Evolutionary conservation across 2,797 vertebrate species (phyloP), one percentile per base, ranked within the genome.

Genomic region (Eospalax fontanierii): DNA sequence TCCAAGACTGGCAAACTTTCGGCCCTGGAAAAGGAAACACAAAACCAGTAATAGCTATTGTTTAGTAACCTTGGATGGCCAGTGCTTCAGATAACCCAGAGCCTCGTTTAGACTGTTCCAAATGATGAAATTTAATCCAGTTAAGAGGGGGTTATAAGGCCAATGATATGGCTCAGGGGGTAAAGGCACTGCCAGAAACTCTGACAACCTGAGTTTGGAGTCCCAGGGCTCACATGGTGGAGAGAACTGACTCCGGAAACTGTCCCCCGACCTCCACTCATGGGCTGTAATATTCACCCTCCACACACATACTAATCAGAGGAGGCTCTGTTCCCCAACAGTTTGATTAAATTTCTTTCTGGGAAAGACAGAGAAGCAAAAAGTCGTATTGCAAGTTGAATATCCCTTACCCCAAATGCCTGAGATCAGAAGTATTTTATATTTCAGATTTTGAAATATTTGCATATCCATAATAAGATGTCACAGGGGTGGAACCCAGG

Each of bases 11-110:
- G 21, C 28, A 38, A 83, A 83, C 4, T 76, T 79, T 0, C 4
- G 11, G 22, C 9, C 6, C 96, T 97, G 86, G 28, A 86, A 97
- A 95, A 81, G 19, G 28, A 82, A 86, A 81, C 50, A 75, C 4
- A 82, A 40, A 94, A 86, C 33, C 22, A 75, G 5, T 65, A 40
- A 28, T 46, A n/a, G 33, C 8, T 28, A 46, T n/a, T 11, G n/a
- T 50, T 35, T 19, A 46, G 2, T 38, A n/a, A 54, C 11, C 6
- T 46, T n/a, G 35, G 26, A 11, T 3, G 33, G 68, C 33, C 21
- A 11, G 11, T 19, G 40, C 33, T 86, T 38, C 28, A 1, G n/a
- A 21, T 35, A 71, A 73, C 5, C 18, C 1, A 21, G 35, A 26
- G 9, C 35, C 79, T 89, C 16, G 2, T 15, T 88, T n/a, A 89